Evolutionary conservation across 2,888 invertebrate species (phyloP).

Genomic region (Thereva unica): DNA sequence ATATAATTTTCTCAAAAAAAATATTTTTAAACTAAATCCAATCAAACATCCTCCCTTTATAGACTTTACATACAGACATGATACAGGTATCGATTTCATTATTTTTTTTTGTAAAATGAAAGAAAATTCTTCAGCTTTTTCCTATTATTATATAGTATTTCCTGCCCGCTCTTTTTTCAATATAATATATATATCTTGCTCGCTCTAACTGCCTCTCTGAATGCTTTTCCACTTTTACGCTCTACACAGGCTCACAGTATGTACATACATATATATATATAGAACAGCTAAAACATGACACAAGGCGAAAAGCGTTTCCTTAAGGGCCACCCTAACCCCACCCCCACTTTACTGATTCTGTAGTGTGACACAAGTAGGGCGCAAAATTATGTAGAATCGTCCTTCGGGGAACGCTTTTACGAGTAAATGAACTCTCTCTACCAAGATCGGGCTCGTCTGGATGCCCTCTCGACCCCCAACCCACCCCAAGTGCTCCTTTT

Average conservation of each 20-base stretch:
- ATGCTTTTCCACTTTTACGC: conserved; percentile 10
- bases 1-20: conserved; percentile 21
- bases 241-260: not conserved
- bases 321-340: not conserved
- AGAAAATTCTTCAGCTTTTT: conserved; percentile 27
- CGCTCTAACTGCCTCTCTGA: conserved; percentile 4
- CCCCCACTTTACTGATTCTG: too few relatives aligned
- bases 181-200: not conserved
- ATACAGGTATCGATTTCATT: conserved; percentile 52
- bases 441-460: too few relatives aligned
- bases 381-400: too few relatives aligned
- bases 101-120: conserved; percentile 4
- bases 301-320: conserved; percentile 25
- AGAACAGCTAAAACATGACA: not conserved
- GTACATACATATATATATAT: conserved; percentile 3
- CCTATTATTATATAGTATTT: conserved; percentile 18
- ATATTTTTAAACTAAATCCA: conserved; percentile 20
- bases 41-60: conserved; percentile 47
- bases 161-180: conserved; percentile 14
- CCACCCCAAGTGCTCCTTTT: too few relatives aligned
- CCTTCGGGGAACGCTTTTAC: too few relatives aligned
- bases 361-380: too few relatives aligned
- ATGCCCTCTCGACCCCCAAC: too few relatives aligned
- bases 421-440: too few relatives aligned
- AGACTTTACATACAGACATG: conserved; percentile 58